Base-by-base conservation (phyloP, 2,888 invertebrate species). In the Archips xylosteana region DNA sequence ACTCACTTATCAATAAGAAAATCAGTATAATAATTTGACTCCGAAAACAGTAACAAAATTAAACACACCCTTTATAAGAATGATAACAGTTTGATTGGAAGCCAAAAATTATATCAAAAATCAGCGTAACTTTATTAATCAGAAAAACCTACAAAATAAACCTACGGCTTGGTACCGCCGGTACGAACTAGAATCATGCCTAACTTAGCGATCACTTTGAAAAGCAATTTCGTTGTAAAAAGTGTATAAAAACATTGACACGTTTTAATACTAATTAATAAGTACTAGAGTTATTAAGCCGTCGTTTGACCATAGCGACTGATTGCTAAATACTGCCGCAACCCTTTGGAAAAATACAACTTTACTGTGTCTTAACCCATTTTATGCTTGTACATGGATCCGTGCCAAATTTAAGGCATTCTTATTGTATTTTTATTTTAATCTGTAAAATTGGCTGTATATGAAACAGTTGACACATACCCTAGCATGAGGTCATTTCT, bases 171-270 rank as follows among this genome's bases (percentile, higher is more conserved):
- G 59, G 60, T 12, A 45, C 47, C 54, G 64, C 0, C 64, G 34
- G 47, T 51, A 54, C 51, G 12, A n/a, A 39, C 60, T 61, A 67
- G 66, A 42, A 13, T 45, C 66, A 51, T 67, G 65, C 42, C 42
- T 32, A 32, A 61, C 47, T 47, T 61, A 54, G 59, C 68, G 59
- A 69, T 34, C 39, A 49, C 64, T 45, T 15, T 13, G 60, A 60
- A 45, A 71, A 74, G 74, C 69, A 42, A 69, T 42, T 89, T 90
- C 89, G 89, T 92, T 89, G 92, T 92, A 92, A 87, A 90, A 91
- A 74, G 89, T 89, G 87, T 93, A 92, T 89, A 92, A 92, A 87
- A 89, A 92, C 88, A 87, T 89, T 88, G 88, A 89, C 87, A 85
- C 86, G 72, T 68, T 75, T 77, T 89, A 91, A 87, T 88, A 89